These are phyloP conservation scores for Danio tinwini DNA, from an alignment of 2,797 vertebrate genomes.

Conservation along the genomic window DNA sequence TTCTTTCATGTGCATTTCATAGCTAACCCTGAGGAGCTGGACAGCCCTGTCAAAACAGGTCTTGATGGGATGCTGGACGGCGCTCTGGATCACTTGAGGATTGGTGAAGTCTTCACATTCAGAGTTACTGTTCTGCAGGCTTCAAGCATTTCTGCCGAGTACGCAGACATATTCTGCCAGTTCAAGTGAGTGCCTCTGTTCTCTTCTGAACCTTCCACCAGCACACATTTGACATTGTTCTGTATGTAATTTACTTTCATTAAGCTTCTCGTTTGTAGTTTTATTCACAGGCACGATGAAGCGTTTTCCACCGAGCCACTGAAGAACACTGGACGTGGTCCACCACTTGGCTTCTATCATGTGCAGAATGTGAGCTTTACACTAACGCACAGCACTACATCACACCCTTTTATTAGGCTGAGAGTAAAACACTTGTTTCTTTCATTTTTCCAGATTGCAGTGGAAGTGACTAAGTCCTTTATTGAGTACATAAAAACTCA, in stretches of 20 bases:
- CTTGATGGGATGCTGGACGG: slow-evolving; percentile 79
- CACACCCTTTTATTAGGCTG: not conserved
- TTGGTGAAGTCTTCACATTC: slow-evolving; percentile 93
- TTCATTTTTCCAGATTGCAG: slow-evolving; percentile 84
- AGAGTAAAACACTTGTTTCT: slow-evolving; percentile 20
- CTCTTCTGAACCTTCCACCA: not conserved
- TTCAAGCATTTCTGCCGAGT: slow-evolving; percentile 96
- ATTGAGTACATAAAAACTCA: slow-evolving; percentile 96
- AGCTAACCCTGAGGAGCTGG: slow-evolving; percentile 83
- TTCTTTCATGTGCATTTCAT: not conserved
- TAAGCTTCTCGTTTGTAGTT: slow-evolving; percentile 75
- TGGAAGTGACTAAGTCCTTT: slow-evolving; percentile 97
- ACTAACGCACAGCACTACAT: slow-evolving; percentile 1
- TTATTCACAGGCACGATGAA: slow-evolving; percentile 97
- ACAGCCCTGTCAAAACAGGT: slow-evolving; percentile 81
- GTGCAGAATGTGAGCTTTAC: slow-evolving; percentile 89
- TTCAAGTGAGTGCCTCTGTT: slow-evolving; percentile 85
- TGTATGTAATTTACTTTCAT: slow-evolving; percentile 4
- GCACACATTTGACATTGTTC: slow-evolving; percentile 12
- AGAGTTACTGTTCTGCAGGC: slow-evolving; percentile 96
- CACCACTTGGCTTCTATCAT: slow-evolving; percentile 95
- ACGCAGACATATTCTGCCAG: slow-evolving; percentile 98
- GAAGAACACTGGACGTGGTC: slow-evolving; percentile 94
- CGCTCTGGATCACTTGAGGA: slow-evolving; percentile 84
- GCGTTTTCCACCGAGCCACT: slow-evolving; percentile 97